Conservation (phyloP, 2,888 invertebrate genomes). For the Habrosyne pyritoides region DNA sequence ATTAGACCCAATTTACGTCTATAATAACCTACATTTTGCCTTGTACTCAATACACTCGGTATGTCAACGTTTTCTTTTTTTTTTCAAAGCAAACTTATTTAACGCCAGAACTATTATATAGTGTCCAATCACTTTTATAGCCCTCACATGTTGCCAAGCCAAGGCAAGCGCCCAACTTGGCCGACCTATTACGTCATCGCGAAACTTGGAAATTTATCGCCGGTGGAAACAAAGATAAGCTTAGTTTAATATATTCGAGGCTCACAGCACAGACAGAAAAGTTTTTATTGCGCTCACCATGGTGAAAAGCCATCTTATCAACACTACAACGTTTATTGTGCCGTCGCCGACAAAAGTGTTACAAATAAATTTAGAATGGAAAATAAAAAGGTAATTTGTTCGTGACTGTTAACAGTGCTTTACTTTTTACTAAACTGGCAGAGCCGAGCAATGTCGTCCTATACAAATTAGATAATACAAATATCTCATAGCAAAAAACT, state of each 20-base stretch:
- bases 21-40: no score
- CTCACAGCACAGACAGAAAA: slow-evolving; percentile 25
- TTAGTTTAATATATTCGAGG: slow-evolving; percentile 1
- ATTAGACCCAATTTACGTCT: no score
- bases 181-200: slow-evolving; percentile 23
- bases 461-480: no score
- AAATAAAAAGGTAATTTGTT: no score
- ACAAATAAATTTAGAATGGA: no score
- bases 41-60: no score
- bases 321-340: slow-evolving; percentile 19
- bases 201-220: slow-evolving; percentile 23
- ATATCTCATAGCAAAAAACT: no score
- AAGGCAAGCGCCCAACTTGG: slow-evolving; percentile 10
- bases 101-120: background rate
- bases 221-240: slow-evolving; percentile 21
- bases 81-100: background rate
- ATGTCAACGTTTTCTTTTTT: no score
- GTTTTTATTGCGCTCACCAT: slow-evolving; percentile 29
- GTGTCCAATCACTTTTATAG: slow-evolving; percentile 5
- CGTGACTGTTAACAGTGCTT: no score
- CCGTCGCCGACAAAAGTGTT: background rate
- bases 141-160: slow-evolving; percentile 1
- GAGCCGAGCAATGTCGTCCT: no score
- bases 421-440: no score
- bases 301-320: slow-evolving; percentile 30